phyloP scores from a whole-genome alignment of 2,888 invertebrate species.

The Drosophila diplacantha region DNA sequence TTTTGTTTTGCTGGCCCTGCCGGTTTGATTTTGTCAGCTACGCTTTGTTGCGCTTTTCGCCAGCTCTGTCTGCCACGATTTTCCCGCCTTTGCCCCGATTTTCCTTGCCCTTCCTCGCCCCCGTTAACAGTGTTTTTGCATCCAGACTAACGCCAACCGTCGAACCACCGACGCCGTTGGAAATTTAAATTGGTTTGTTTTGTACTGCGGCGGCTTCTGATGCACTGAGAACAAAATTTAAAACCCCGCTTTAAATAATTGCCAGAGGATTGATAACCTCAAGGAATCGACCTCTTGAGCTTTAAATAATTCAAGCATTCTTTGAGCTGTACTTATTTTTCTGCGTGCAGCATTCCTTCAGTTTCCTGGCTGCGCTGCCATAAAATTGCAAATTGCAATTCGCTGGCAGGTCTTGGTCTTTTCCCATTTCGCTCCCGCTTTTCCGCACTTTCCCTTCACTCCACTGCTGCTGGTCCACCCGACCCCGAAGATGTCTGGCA shows the following conservation, averaged over 20 bases:
- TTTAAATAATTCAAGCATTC: neutral
- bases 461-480: neutral
- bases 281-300: neutral
- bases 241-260: too few relatives aligned
- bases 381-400: conserved; percentile 74
- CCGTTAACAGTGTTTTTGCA: conserved; percentile 50
- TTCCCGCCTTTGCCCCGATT: conserved; percentile 2
- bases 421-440: conserved; percentile 10
- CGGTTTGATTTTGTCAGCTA: conserved; percentile 68
- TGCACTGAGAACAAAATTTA: too few relatives aligned
- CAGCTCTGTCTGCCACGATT: conserved; percentile 41
- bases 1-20: conserved; percentile 34
- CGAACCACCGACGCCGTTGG: conserved; percentile 45
- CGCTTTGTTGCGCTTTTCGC: conserved; percentile 69
- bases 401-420: conserved; percentile 62
- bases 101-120: conserved; percentile 10
- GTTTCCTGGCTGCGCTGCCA: conserved; percentile 57
- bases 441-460: conserved; percentile 7
- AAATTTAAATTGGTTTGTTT: conserved; percentile 75
- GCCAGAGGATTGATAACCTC: neutral
- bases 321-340: neutral
- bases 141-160: conserved; percentile 26
- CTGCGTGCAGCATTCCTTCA: conserved; percentile 23
- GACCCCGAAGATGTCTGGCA: conserved; percentile 37
- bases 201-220: conserved; percentile 60